phyloP scores from a whole-genome alignment of 2,113 vertebrate genomes.

The Eleginops maclovinus region DNA sequence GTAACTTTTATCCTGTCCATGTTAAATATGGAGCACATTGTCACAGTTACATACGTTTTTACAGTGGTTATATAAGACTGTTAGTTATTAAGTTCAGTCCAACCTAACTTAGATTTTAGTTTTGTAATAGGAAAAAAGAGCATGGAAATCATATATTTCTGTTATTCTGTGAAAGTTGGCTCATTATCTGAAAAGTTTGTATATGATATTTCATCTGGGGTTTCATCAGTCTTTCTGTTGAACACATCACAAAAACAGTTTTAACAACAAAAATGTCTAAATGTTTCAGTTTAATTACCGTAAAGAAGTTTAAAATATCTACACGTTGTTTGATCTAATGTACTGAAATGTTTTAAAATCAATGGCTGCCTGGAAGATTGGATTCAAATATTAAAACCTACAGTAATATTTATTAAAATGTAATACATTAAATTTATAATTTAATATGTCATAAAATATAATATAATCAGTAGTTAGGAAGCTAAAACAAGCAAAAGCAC shows the following conservation, averaged over 20 bases:
- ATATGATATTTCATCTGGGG: background rate
- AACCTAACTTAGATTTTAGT: too few relatives aligned
- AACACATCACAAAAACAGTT: background rate
- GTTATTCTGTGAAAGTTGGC: background rate
- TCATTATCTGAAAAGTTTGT: slow-evolving; percentile 10
- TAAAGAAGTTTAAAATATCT: background rate
- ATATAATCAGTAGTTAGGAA: background rate
- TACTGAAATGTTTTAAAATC: too few relatives aligned
- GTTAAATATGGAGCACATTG: background rate
- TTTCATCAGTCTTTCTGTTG: too few relatives aligned
- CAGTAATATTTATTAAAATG: too few relatives aligned
- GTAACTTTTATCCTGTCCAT: background rate
- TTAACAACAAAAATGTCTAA: background rate
- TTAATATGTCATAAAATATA: too few relatives aligned
- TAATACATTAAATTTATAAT: too few relatives aligned
- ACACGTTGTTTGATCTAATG: too few relatives aligned
- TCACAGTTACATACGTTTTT: slow-evolving; percentile 25
- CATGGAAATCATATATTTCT: too few relatives aligned
- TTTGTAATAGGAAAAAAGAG: too few relatives aligned
- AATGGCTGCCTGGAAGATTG: background rate
- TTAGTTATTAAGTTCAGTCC: slow-evolving; percentile 6
- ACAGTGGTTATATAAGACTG: slow-evolving; percentile 29
- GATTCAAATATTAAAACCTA: background rate
- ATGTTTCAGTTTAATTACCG: background rate
- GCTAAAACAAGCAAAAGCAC: background rate